Conservation (phyloP, 2,888 invertebrate genomes). For the Drosophila pseudotakahashii region DNA sequence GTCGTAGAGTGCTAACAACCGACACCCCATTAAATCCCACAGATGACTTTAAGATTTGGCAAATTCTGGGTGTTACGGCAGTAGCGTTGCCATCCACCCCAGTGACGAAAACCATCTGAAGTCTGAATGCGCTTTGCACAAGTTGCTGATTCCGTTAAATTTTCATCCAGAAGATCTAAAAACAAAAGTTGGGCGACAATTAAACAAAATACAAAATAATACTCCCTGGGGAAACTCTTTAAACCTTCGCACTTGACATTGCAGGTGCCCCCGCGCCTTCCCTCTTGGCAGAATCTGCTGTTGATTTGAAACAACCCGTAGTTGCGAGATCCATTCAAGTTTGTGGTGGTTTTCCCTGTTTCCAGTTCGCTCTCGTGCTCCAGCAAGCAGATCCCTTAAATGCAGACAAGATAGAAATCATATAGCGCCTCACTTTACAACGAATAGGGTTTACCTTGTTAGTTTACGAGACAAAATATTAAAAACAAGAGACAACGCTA, state of each 20-base stretch:
- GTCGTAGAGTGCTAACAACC: no score
- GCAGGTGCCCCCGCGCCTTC: constrained; percentile 87
- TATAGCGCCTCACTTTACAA: no score
- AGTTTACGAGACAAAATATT: no score
- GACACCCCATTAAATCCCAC: constrained; percentile 45
- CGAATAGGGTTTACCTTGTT: no score
- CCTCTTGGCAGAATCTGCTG: constrained; percentile 87
- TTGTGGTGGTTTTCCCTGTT: constrained; percentile 86
- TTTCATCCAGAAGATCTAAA: constrained; percentile 88
- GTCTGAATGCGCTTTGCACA: constrained; percentile 88
- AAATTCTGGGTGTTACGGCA: constrained; percentile 73
- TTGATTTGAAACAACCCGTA: constrained; percentile 89
- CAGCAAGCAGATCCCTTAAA: constrained; percentile 81
- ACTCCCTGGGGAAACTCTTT: background rate
- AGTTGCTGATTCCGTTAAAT: constrained; percentile 87
- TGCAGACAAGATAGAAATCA: background rate
- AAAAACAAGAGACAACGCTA: no score
- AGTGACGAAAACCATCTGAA: constrained; percentile 86
- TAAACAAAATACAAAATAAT: background rate
- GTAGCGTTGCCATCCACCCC: constrained; percentile 79
- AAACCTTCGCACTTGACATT: constrained; percentile 89
- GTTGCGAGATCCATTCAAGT: constrained; percentile 86
- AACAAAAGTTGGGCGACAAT: background rate
- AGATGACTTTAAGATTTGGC: constrained; percentile 72
- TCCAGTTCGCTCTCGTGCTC: constrained; percentile 88